A percentile compares a stretch with the other conserved stretches of the same genome.
phyloP scores from a whole-genome alignment of 2,888 invertebrate genomes.

The Zhengitettix transpicula region DNA sequence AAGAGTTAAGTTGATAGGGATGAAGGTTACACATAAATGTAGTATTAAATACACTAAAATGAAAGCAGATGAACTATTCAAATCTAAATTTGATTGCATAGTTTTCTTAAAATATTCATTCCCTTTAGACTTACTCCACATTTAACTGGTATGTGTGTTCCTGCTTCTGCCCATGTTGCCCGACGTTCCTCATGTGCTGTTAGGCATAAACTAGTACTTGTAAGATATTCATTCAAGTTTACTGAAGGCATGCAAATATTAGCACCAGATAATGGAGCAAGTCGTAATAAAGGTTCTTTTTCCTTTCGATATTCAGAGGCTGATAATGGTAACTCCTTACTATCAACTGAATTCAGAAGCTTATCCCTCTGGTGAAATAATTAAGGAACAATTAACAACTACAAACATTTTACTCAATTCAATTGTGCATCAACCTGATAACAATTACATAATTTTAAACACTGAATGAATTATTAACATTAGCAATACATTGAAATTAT shows the following conservation, averaged over 20 bases:
- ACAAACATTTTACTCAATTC: not conserved
- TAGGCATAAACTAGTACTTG: conserved; percentile 61
- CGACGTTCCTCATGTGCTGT: conserved; percentile 53
- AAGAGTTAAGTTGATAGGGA: too few species aligned
- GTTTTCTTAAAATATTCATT: too few species aligned
- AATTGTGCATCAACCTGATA: too few species aligned
- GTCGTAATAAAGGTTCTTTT: conserved; percentile 16
- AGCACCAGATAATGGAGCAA: conserved; percentile 40
- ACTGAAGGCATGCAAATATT: conserved; percentile 54
- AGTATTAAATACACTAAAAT: too few species aligned
- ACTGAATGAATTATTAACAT: too few species aligned
- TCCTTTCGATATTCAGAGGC: not conserved
- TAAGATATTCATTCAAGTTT: conserved; percentile 57
- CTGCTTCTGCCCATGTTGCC: not conserved
- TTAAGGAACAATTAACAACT: not conserved
- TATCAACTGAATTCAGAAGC: not conserved
- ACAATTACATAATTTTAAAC: too few species aligned
- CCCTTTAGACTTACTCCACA: too few species aligned
- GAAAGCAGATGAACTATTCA: too few species aligned
- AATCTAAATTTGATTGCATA: too few species aligned
- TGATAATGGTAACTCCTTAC: not conserved
- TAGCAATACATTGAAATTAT: too few species aligned
- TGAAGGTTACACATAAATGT: too few species aligned
- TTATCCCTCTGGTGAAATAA: not conserved
- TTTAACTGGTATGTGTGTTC: too few species aligned